A percentile compares a stretch with the other conserved stretches of the same genome.
phyloP scores from a whole-genome alignment of 2,113 vertebrate species.

The Meles meles region DNA sequence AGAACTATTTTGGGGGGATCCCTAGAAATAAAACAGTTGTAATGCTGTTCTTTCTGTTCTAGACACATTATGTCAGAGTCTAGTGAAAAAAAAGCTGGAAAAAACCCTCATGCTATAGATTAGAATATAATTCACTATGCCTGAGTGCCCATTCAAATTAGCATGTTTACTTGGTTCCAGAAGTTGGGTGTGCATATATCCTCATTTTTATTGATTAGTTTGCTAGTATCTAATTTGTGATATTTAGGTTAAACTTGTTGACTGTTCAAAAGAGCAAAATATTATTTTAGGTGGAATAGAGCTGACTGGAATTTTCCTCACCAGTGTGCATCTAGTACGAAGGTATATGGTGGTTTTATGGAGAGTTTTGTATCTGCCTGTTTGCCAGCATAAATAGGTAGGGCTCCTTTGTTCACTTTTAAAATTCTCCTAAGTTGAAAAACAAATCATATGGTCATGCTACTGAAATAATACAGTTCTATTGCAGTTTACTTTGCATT shows the following conservation, averaged over 20 bases:
- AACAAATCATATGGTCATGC: background rate
- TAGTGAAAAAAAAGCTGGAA: background rate
- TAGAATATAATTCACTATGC: background rate
- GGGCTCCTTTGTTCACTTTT: background rate
- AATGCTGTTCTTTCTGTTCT: background rate
- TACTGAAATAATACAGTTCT: background rate
- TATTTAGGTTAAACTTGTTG: background rate
- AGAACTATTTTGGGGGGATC: background rate
- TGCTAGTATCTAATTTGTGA: background rate
- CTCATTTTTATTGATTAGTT: background rate
- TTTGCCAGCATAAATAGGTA: background rate
- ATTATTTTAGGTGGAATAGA: background rate
- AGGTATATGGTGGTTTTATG: background rate
- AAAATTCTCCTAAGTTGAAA: background rate
- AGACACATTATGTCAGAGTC: background rate
- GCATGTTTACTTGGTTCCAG: background rate
- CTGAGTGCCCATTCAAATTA: background rate
- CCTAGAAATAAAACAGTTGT: background rate
- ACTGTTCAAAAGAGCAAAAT: background rate
- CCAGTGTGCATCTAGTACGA: fast-evolving
- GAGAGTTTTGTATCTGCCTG: background rate
- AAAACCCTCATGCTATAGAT: background rate
- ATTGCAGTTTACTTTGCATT: background rate
- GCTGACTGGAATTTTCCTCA: background rate
- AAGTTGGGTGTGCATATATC: background rate